Conservation (phyloP, 2,113 vertebrate species). For the Procavia capensis region DNA sequence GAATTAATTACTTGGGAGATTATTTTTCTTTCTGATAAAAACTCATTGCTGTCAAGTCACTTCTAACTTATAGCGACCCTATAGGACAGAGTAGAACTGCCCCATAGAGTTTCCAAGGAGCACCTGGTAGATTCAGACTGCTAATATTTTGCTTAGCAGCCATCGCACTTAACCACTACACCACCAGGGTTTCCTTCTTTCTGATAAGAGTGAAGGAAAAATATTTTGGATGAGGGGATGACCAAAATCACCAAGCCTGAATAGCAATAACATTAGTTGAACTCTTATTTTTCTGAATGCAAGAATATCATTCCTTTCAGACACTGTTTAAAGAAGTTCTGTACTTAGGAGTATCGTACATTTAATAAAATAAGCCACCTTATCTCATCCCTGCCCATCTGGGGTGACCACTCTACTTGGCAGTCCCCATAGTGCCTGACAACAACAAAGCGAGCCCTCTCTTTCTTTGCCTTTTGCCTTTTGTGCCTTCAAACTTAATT, state of each 20-base stretch:
- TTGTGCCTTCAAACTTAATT: conserved; percentile 8
- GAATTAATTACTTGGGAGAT: background rate
- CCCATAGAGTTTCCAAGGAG: no score
- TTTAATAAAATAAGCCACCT: background rate
- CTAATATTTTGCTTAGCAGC: no score
- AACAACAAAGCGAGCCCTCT: background rate
- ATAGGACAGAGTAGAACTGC: no score
- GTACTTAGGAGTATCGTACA: background rate
- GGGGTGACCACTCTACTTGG: no score
- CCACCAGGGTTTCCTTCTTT: no score
- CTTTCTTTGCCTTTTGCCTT: background rate
- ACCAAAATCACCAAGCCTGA: background rate
- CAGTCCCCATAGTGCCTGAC: background rate
- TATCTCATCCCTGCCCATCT: rapidly evolving
- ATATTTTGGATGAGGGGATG: background rate
- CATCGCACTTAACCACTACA: no score
- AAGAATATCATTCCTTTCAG: background rate
- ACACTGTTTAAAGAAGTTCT: background rate
- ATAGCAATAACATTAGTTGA: background rate
- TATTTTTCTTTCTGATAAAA: conserved; percentile 29
- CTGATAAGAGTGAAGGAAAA: no score
- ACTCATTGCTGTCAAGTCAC: no score
- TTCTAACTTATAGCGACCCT: no score
- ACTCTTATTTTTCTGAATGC: background rate
- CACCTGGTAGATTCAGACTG: no score